Conservation (phyloP, 2,888 invertebrate genomes). For the Polyommatus icarus region DNA sequence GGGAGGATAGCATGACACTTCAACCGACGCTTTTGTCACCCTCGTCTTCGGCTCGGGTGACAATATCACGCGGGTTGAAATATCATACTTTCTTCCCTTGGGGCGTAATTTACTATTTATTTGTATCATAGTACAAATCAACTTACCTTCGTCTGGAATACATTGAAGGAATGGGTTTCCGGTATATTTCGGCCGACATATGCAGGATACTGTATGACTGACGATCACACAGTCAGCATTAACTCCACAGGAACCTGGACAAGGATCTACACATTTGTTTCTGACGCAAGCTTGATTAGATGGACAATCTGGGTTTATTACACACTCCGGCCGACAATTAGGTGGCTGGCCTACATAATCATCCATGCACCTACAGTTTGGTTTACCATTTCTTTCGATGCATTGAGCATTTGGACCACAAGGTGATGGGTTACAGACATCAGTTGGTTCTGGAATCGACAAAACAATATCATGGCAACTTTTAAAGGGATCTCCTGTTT, state of each 20-base stretch:
- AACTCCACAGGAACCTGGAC: conserved; percentile 89
- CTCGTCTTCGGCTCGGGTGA: too few relatives aligned
- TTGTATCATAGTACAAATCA: background rate
- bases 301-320: conserved; percentile 90
- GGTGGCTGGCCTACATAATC: conserved; percentile 90
- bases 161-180: conserved; percentile 93
- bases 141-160: conserved; percentile 77
- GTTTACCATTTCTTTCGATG: conserved; percentile 81
- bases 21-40: too few relatives aligned
- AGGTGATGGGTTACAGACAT: conserved; percentile 87
- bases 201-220: conserved; percentile 90
- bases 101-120: too few relatives aligned
- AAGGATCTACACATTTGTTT: conserved; percentile 90
- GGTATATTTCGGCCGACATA: conserved; percentile 86
- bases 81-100: too few relatives aligned
- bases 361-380: conserved; percentile 88
- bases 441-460: conserved; percentile 60
- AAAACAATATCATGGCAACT: conserved; percentile 82
- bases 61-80: too few relatives aligned
- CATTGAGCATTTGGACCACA: conserved; percentile 92
- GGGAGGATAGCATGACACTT: too few relatives aligned
- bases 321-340: conserved; percentile 90
- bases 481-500: conserved; percentile 90
- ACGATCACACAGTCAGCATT: conserved; percentile 90
- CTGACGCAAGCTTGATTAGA: conserved; percentile 89